phyloP scores from a whole-genome alignment of 2,113 vertebrate genomes.

The Oncorhynchus gorbuscha region DNA sequence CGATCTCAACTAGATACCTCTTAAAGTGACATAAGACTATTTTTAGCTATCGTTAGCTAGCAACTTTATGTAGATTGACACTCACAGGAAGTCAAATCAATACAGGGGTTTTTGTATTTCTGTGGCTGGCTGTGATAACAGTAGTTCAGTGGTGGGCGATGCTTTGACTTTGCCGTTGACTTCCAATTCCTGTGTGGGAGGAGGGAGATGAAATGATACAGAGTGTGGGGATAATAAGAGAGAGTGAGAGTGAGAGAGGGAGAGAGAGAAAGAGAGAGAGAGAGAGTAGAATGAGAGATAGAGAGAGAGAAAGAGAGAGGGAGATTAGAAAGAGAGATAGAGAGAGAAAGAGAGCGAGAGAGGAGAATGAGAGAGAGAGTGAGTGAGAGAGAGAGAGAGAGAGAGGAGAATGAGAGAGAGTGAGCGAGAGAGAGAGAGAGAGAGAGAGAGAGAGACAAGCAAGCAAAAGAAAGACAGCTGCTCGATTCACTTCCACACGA shows the following conservation, averaged over 20 bases:
- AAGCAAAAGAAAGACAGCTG: not conserved
- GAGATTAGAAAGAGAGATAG: not conserved
- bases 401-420: not conserved
- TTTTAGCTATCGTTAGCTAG: not conserved
- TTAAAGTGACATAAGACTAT: constrained; percentile 4
- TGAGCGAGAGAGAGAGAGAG: not conserved
- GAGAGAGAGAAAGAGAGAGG: not conserved
- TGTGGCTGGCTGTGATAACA: not conserved
- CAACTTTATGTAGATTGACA: not conserved
- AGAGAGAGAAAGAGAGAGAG: not conserved
- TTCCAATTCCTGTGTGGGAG: not conserved
- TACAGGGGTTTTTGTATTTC: not conserved
- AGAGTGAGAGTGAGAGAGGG: not conserved
- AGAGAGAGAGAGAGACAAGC: constrained; percentile 17
- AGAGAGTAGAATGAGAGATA: not conserved
- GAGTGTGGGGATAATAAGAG: not conserved
- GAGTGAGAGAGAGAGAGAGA: not conserved
- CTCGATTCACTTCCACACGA: too few species aligned
- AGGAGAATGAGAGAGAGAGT: constrained; percentile 26
- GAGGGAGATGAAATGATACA: not conserved
- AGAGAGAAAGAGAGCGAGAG: not conserved
- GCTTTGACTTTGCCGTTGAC: not conserved
- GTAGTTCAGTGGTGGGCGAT: not conserved
- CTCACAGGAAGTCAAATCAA: not conserved
- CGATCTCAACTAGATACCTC: not conserved